Conservation (phyloP, 2,888 invertebrate species). For the Crematogaster levior region DNA sequence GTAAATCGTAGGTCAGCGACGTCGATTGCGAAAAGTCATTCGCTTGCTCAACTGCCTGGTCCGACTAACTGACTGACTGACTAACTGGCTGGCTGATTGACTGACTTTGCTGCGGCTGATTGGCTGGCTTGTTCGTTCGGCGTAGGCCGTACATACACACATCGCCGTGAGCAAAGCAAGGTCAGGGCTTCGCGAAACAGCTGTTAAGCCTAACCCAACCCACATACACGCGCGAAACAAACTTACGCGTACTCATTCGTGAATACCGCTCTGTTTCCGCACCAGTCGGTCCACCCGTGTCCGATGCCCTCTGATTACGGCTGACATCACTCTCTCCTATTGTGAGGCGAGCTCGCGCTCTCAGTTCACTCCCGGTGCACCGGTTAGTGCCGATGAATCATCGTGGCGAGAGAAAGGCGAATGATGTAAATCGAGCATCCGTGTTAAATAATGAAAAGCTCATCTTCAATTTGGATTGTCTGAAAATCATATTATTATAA, state of each 20-base stretch:
- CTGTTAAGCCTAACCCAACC: conserved; percentile 77
- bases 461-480: neutral
- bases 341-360: conserved; percentile 21
- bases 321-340: conserved; percentile 48
- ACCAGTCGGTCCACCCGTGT: conserved; percentile 50
- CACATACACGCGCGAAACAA: conserved; percentile 67
- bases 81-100: conserved; percentile 51
- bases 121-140: conserved; percentile 70
- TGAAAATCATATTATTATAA: neutral
- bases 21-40: conserved; percentile 77
- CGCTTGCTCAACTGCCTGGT: conserved; percentile 62
- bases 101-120: conserved; percentile 47
- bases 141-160: conserved; percentile 73
- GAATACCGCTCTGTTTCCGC: conserved; percentile 58
- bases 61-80: conserved; percentile 34
- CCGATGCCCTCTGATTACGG: conserved; percentile 45
- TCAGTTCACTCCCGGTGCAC: neutral
- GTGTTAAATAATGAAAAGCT: conserved; percentile 24
- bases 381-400: conserved; percentile 42
- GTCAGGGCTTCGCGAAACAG: conserved; percentile 82
- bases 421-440: conserved; percentile 40
- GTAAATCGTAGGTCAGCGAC: conserved; percentile 78
- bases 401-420: conserved; percentile 46
- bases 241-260: conserved; percentile 58
- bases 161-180: conserved; percentile 73